Percentiles rank a stretch among this genome's conserved stretches.
phyloP scores from a whole-genome alignment of 2,113 vertebrate species.

The Pholis gunnellus region DNA sequence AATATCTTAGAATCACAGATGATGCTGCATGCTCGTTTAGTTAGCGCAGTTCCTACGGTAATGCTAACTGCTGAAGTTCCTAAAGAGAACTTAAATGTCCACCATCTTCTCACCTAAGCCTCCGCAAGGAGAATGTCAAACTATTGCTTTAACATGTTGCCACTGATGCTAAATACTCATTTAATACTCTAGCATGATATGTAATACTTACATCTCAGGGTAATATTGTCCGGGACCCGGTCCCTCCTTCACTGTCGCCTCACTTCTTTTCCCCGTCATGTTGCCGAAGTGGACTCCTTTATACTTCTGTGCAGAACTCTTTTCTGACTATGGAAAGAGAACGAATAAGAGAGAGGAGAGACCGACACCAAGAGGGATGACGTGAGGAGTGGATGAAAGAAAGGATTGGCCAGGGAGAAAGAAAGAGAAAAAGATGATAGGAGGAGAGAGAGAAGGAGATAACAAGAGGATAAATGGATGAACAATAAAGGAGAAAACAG shows the following conservation, averaged over 20 bases:
- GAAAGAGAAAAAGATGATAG: not conserved
- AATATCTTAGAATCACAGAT: not conserved
- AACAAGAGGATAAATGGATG: slow-evolving; percentile 22
- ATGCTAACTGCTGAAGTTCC: not conserved
- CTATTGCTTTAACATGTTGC: not conserved
- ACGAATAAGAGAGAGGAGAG: slow-evolving; percentile 1
- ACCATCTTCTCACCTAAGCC: not conserved
- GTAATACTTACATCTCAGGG: slow-evolving; percentile 71
- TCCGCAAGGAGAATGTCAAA: not conserved
- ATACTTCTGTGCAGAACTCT: slow-evolving; percentile 80
- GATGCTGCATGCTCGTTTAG: not conserved
- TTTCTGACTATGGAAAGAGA: slow-evolving; percentile 62
- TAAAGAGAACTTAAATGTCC: not conserved
- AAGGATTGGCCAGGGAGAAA: not conserved
- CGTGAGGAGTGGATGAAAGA: not conserved
- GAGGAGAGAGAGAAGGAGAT: not conserved
- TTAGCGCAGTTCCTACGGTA: not conserved
- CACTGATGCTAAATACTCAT: not conserved
- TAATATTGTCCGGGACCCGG: slow-evolving; percentile 83
- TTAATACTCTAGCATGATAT: not conserved
- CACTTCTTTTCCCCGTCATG: slow-evolving; percentile 72
- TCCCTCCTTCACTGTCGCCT: slow-evolving; percentile 64
- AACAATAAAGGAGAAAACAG: slow-evolving; percentile 38
- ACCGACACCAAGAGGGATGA: not conserved
- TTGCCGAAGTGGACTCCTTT: slow-evolving; percentile 84